Evolutionary conservation across 2,888 invertebrate species (phyloP).

Genomic region (Poecilobothrus nobilitatus): DNA sequence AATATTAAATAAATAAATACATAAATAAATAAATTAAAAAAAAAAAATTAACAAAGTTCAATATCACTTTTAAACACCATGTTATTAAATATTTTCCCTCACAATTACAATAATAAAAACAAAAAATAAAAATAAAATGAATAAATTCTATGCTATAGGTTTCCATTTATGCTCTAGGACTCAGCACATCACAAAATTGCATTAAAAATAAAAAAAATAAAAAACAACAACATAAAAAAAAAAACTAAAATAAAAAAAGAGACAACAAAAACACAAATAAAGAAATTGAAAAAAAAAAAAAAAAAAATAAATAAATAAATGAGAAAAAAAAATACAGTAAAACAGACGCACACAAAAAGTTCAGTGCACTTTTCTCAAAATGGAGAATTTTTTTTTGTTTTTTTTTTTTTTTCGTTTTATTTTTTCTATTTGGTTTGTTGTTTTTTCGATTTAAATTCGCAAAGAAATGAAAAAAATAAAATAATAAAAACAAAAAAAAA

Average conservation of each 20-base stretch:
- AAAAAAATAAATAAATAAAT: background rate
- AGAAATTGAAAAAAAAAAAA: background rate
- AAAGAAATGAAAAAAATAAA: background rate
- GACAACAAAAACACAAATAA: background rate
- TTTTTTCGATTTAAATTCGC: background rate
- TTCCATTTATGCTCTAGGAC: background rate
- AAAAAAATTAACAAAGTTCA: too few species aligned
- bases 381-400: background rate
- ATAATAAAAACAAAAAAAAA: background rate
- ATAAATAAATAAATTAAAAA: too few species aligned
- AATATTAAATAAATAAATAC: too few species aligned
- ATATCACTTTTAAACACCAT: background rate
- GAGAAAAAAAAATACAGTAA: background rate
- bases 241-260: background rate
- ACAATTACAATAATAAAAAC: too few species aligned
- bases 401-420: too few species aligned
- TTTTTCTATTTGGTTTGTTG: too few species aligned
- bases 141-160: too few species aligned
- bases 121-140: too few species aligned
- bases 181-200: constrained; percentile 6
- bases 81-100: background rate
- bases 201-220: background rate
- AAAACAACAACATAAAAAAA: background rate
- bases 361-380: constrained; percentile 2
- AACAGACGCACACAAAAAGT: constrained; percentile 1